These are phyloP conservation scores for Ursus arctos DNA, from an alignment of 2,113 vertebrate species.

Conservation along the genomic window DNA sequence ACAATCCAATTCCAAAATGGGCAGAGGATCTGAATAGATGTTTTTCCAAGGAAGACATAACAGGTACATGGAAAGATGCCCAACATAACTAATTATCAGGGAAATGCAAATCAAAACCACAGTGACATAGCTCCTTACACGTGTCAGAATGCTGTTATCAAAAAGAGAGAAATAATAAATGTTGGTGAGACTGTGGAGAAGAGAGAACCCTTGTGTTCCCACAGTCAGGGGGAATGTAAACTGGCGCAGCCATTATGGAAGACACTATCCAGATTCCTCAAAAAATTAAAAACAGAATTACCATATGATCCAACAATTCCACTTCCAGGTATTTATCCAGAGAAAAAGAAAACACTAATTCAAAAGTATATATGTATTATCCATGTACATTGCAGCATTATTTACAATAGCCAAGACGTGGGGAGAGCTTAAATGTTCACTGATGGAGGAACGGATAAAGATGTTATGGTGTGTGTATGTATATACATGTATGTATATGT, in stretches of 20 bases:
- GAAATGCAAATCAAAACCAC: neutral
- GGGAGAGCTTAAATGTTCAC: neutral
- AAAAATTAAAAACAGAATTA: neutral
- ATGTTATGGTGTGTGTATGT: neutral
- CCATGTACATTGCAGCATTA: neutral
- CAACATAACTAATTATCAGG: neutral
- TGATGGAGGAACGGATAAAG: neutral
- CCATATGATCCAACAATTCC: neutral
- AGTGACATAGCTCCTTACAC: neutral
- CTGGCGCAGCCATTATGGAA: neutral
- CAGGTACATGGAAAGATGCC: neutral
- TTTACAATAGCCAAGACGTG: neutral
- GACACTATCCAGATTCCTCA: neutral
- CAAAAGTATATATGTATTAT: neutral
- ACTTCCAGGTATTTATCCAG: neutral
- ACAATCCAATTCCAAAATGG: neutral
- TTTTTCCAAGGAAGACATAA: neutral
- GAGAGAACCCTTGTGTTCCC: neutral
- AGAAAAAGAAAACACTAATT: neutral
- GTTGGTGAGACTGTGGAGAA: neutral
- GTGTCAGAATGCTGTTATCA: neutral
- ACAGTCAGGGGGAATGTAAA: neutral
- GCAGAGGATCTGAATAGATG: neutral
- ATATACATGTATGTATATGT: neutral
- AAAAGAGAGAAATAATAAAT: neutral